phyloP scores from a whole-genome alignment of 2,113 vertebrate species.

The Girardinichthys multiradiatus region DNA sequence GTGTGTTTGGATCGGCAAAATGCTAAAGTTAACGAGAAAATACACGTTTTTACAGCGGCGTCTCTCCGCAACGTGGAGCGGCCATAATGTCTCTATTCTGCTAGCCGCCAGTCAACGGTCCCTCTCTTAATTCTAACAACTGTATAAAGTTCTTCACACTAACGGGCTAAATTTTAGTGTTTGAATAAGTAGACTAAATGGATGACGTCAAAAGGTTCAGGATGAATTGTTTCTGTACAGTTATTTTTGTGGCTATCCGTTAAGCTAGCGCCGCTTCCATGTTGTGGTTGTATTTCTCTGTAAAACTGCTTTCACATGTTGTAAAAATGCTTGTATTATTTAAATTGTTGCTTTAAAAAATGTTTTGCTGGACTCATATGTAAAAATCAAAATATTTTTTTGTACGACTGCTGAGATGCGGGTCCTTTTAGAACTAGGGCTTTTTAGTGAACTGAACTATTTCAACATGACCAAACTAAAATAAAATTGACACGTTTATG shows the following conservation, averaged over 20 bases:
- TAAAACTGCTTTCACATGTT: too few relatives aligned
- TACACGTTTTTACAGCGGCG: fast-evolving
- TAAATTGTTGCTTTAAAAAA: too few relatives aligned
- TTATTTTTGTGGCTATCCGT: background rate
- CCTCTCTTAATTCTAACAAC: slow-evolving; percentile 22
- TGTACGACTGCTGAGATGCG: background rate
- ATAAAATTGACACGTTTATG: too few relatives aligned
- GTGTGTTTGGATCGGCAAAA: background rate
- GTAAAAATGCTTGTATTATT: too few relatives aligned
- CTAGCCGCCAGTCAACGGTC: slow-evolving; percentile 32
- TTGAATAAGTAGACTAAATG: too few relatives aligned
- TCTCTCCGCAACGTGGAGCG: slow-evolving; percentile 74
- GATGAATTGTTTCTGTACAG: background rate
- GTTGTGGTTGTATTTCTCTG: background rate
- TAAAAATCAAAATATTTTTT: background rate
- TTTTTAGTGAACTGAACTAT: too few relatives aligned
- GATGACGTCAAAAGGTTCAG: background rate
- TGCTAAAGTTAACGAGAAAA: fast-evolving
- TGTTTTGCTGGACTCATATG: background rate
- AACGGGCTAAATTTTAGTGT: too few relatives aligned
- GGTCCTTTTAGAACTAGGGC: background rate
- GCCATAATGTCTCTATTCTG: slow-evolving; percentile 35
- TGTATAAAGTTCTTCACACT: background rate
- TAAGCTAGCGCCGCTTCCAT: background rate
- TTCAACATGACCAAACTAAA: too few relatives aligned